phyloP scores from a whole-genome alignment of 2,888 invertebrate genomes.

The Agelastica alni region DNA sequence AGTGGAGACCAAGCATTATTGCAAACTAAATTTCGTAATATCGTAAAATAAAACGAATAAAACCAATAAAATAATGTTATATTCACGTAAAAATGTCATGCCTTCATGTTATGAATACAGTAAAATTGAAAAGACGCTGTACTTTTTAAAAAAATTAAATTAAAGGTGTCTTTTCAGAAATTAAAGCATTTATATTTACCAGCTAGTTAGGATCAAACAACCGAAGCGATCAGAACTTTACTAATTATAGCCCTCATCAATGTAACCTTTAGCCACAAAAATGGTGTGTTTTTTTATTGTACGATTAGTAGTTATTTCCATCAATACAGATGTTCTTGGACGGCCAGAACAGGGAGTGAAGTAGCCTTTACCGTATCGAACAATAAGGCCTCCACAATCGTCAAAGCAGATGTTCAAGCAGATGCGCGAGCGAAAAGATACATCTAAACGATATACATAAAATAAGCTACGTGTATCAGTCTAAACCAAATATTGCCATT shows the following conservation, averaged over 20 bases:
- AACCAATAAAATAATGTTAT: too few relatives aligned
- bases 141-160: too few relatives aligned
- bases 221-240: too few relatives aligned
- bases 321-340: conserved; percentile 24
- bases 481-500: conserved; percentile 46
- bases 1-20: too few relatives aligned
- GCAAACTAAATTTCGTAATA: too few relatives aligned
- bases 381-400: conserved; percentile 20
- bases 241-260: background rate
- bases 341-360: conserved; percentile 10
- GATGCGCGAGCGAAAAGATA: conserved; percentile 42
- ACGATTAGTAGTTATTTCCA: conserved; percentile 15
- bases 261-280: conserved; percentile 4
- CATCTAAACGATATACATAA: conserved; percentile 39
- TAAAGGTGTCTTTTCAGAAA: too few relatives aligned
- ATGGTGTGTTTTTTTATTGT: background rate
- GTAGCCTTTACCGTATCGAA: conserved; percentile 7
- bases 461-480: conserved; percentile 28
- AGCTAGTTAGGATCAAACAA: too few relatives aligned
- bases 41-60: too few relatives aligned
- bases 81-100: too few relatives aligned
- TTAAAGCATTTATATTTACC: too few relatives aligned
- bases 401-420: conserved; percentile 37
- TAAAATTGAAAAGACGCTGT: too few relatives aligned
- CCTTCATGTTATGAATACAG: too few relatives aligned